Evolutionary conservation across 2,888 invertebrate species (phyloP).

Genomic region (Melanargia galathea): DNA sequence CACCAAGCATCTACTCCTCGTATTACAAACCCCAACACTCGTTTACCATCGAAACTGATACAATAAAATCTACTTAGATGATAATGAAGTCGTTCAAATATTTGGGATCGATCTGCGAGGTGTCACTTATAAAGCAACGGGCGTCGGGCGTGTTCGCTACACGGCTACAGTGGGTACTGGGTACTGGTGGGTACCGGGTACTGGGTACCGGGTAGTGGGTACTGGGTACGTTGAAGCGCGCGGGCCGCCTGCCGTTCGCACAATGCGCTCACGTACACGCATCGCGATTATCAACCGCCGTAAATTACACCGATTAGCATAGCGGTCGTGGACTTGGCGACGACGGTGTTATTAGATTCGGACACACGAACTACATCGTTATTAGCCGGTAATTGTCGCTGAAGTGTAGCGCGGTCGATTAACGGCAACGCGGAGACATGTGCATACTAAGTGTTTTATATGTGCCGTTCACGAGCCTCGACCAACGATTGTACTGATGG

Average conservation of each 20-base stretch:
- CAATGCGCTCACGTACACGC: slow-evolving; percentile 76
- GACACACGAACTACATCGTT: slow-evolving; percentile 68
- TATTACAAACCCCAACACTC: no score
- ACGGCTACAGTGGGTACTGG: no score
- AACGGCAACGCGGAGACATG: slow-evolving; percentile 64
- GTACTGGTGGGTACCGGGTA: no score
- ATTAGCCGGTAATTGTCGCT: slow-evolving; percentile 77
- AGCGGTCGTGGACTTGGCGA: slow-evolving; percentile 71
- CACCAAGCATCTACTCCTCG: no score
- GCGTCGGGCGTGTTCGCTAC: slow-evolving; percentile 40
- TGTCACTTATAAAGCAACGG: slow-evolving; percentile 56
- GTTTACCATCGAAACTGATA: no score
- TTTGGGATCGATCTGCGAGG: slow-evolving; percentile 59
- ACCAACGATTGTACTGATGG: not conserved
- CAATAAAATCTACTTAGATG: no score
- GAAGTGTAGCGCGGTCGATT: slow-evolving; percentile 77
- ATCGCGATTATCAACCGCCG: slow-evolving; percentile 78
- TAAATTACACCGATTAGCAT: slow-evolving; percentile 80
- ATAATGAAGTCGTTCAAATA: slow-evolving; percentile 42
- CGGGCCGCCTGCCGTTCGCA: slow-evolving; percentile 52
- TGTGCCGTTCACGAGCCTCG: not conserved
- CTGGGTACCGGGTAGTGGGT: no score
- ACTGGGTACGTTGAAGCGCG: slow-evolving; percentile 47
- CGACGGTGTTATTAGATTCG: slow-evolving; percentile 71
- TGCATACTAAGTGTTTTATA: slow-evolving; percentile 59